These are phyloP conservation scores for Diglossa brunneiventris DNA, from an alignment of 2,113 vertebrate species.

Conservation along the genomic window DNA sequence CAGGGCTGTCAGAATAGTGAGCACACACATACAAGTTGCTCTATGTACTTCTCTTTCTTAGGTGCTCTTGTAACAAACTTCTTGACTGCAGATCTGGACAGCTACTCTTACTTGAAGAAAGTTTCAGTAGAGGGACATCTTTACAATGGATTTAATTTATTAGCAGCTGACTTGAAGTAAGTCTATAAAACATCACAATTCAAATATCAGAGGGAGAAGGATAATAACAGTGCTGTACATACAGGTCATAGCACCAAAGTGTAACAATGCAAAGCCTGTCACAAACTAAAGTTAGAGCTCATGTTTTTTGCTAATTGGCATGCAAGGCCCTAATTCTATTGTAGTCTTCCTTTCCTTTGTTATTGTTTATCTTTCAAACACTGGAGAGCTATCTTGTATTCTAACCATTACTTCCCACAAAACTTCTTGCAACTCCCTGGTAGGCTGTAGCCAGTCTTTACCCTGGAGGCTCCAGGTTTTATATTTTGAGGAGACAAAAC, in stretches of 20 bases:
- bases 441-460: not conserved
- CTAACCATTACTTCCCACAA: not conserved
- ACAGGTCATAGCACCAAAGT: not conserved
- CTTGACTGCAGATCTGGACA: slow-evolving; percentile 85
- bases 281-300: not conserved
- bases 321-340: not conserved
- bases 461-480: not conserved
- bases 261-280: not conserved
- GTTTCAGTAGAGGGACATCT: slow-evolving; percentile 87
- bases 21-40: not conserved
- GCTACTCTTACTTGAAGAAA: slow-evolving; percentile 92
- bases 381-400: not conserved
- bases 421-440: not conserved
- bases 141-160: slow-evolving; percentile 97
- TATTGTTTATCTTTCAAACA: not conserved
- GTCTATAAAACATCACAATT: slow-evolving; percentile 24
- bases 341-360: not conserved
- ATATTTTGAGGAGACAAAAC: not conserved
- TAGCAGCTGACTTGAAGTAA: slow-evolving; percentile 94
- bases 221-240: not conserved
- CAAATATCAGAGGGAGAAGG: not conserved
- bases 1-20: not conserved
- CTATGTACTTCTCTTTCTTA: slow-evolving; percentile 48
- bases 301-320: not conserved
- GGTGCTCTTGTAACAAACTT: slow-evolving; percentile 91